Conservation (phyloP, 30 jellyfish, hydroid and myxozoan species). For the Hydractinia echinata region DNA sequence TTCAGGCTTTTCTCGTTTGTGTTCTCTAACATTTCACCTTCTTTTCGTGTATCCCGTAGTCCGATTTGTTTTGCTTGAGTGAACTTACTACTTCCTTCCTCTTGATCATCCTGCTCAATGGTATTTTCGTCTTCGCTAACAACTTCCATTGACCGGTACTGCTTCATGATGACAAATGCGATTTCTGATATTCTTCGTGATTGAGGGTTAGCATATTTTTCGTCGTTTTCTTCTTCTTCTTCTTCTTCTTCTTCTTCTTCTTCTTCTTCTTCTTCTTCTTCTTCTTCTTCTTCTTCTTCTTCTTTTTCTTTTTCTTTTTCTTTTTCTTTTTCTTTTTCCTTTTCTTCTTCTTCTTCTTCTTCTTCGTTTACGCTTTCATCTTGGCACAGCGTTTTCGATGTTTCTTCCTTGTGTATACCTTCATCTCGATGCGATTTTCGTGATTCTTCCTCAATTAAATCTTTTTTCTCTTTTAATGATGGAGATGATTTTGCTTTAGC, state of each 20-base stretch:
- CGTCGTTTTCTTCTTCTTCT: neutral
- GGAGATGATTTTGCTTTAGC: neutral
- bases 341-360: neutral
- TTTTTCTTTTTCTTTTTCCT: neutral
- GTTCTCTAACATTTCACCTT: too few relatives aligned
- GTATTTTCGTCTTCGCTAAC: neutral
- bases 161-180: slow-evolving; percentile 4
- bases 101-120: neutral
- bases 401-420: too few relatives aligned
- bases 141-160: slow-evolving; percentile 7
- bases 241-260: neutral
- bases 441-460: too few relatives aligned
- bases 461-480: too few relatives aligned
- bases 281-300: neutral
- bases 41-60: neutral
- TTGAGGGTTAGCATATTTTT: slow-evolving; percentile 4
- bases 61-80: neutral
- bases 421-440: too few relatives aligned
- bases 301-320: neutral
- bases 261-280: neutral
- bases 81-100: neutral
- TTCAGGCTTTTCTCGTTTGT: too few relatives aligned
- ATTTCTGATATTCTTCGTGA: neutral
- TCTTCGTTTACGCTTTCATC: too few relatives aligned
- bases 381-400: too few relatives aligned